Evolutionary conservation across 2,797 vertebrate genomes (phyloP).

Genomic region (Poecilia gillii): DNA sequence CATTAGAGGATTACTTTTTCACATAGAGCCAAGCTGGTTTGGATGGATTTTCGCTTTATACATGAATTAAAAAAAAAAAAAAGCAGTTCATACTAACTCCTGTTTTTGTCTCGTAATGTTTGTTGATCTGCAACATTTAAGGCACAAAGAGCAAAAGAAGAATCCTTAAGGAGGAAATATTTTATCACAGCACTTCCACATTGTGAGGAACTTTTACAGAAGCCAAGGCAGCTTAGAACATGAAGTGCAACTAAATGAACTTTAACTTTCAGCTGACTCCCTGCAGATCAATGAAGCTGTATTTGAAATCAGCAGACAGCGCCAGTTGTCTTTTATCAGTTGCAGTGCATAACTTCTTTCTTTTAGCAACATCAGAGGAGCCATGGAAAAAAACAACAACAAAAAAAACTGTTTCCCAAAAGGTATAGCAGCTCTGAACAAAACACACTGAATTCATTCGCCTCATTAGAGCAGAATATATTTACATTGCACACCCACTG

Average conservation of each 20-base stretch:
- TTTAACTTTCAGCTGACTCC: slow-evolving; percentile 46
- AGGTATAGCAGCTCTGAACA: slow-evolving; percentile 67
- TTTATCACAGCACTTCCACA: not conserved
- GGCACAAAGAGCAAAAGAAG: not conserved
- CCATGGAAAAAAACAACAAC: slow-evolving; percentile 28
- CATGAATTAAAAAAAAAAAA: not conserved
- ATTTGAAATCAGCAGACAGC: slow-evolving; percentile 35
- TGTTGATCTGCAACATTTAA: not conserved
- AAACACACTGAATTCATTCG: slow-evolving; percentile 63
- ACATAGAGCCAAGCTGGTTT: not conserved
- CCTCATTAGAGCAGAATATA: slow-evolving; percentile 73
- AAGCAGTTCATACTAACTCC: not conserved
- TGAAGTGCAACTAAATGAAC: slow-evolving; percentile 16
- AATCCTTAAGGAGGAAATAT: not conserved
- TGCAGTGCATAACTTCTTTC: slow-evolving; percentile 39
- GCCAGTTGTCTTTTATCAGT: slow-evolving; percentile 12
- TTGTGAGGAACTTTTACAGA: not conserved
- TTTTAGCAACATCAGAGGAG: slow-evolving; percentile 48
- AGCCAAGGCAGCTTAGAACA: not conserved
- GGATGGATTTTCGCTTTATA: not conserved
- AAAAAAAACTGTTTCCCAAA: slow-evolving; percentile 52
- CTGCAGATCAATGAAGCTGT: slow-evolving; percentile 15
- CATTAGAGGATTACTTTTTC: not conserved
- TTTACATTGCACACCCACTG: slow-evolving; percentile 66
- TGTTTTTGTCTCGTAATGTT: not conserved